Evolutionary conservation across 2,888 invertebrate species (phyloP), one percentile per base, ranked within the genome.

Genomic region (Hirtodrosophila confusa): DNA sequence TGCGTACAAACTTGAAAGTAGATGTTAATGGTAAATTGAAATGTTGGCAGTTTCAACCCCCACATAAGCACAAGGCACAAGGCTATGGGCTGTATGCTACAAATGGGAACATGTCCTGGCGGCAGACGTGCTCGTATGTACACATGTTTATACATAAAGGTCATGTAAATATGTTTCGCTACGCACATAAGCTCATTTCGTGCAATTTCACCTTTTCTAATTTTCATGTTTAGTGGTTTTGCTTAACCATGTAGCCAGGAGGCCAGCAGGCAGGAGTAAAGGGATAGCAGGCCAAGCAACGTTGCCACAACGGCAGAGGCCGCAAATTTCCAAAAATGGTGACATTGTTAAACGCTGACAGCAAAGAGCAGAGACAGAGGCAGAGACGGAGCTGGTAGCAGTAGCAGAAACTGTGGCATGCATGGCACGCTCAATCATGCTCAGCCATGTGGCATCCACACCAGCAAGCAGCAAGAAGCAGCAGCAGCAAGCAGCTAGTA

Each of bases 151-250:
- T 45, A 11, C 11, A 8, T 40, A 57, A 68, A 57, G 75, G 74
- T 78, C 79, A 56, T 63, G 76, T 71, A 71, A 70, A 67, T 71
- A 64, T 74, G 70, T 69, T 63, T 48, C 8, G 67, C 61, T 67
- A 80, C 75, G 78, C 70, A 75, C 51, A 61, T 67, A 75, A 80
- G 62, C 78, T 71, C 71, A 80, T 78, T 80, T 80, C 65, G 71
- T 68, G 78, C 71, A 78, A 82, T 75, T 82, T 82, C 71, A 78
- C 75, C 75, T 78, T 68, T 78, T 61, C 71, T 75, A 82, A 82
- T 78, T 78, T 78, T 71, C 78, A 75, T 78, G 82, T 82, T 75
- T 61, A 67, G 65, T 68, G 78, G 71, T 62, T 64, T 65, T 57
- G 50, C 48, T 36, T 39, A 61, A 41, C 45, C 41, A 37, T 12